Base-by-base conservation (phyloP, 1,140 invertebrate genomes). In the Eciton burchellii region DNA sequence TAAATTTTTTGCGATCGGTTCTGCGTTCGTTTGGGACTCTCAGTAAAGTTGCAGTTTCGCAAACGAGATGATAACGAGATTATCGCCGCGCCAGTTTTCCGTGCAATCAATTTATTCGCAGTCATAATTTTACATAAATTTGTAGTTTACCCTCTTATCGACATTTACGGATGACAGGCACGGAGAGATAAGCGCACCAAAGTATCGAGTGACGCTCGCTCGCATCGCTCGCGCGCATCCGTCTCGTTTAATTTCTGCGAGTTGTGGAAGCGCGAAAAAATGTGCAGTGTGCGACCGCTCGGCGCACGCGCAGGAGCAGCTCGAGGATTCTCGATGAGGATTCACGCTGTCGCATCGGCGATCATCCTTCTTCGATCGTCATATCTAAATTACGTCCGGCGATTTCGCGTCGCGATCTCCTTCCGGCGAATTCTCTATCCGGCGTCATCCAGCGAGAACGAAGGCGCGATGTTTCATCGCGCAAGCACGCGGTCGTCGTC, bases 61-160 rank as follows among this genome's bases (percentile, higher is more conserved):
- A 35, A n/a, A n/a, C n/a, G n/a, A n/a, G n/a, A n/a, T n/a, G n/a
- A n/a, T n/a, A n/a, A 63, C 0, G 11, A 24, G n/a, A 76, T n/a
- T 11, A 19, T 6, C 43, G 3, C 6, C 21, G 35, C 41, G 14
- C 29, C 59, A 65, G 8, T 12, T 24, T 76, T 24, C 19, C 35
- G 60, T 21, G 60, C 47, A 49, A 74, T 74, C 26, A 62, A 62
- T 74, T 19, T 35, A 41, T 26, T 14, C n/a, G 29, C 19, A 16
- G 29, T 29, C 3, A 29, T 68, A 77, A 77, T 54, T 79, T 68
- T 45, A 29, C 52, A 14, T 57, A 43, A 79, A 66, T 26, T 19
- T 56, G 62, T 29, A 56, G 21, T 68, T 77, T 16, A 29, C 21
- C 3, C 47, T 8, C 73, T 77, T 77, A 77, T 77, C 74, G 16